These are phyloP conservation scores for Blennius ocellaris DNA, from an alignment of 2,113 vertebrate genomes.

Conservation along the genomic window DNA sequence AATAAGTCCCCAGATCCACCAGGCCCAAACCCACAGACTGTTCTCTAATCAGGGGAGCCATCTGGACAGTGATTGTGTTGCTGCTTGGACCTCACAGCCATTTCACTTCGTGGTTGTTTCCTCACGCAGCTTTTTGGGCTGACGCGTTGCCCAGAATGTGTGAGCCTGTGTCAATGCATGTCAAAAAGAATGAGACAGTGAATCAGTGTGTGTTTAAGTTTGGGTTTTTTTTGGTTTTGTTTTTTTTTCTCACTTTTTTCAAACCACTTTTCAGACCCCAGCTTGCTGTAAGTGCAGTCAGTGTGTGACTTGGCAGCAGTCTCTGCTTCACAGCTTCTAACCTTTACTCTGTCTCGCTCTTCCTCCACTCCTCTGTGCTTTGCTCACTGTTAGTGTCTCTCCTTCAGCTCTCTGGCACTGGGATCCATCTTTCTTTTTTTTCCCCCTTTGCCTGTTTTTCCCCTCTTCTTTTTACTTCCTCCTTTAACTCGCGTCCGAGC, in stretches of 20 bases:
- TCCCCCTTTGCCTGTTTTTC: constrained; percentile 12
- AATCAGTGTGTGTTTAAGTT: constrained; percentile 47
- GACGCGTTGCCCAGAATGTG: constrained; percentile 71
- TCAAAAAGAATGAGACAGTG: constrained; percentile 19
- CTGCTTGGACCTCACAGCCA: constrained; percentile 56
- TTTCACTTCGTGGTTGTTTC: constrained; percentile 70
- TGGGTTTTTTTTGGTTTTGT: too few relatives aligned
- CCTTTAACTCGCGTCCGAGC: constrained; percentile 1
- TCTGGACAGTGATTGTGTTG: constrained; percentile 69
- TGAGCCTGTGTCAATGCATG: constrained; percentile 42
- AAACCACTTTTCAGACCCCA: constrained; percentile 66
- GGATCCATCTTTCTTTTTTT: constrained; percentile 14
- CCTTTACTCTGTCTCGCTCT: constrained; percentile 62
- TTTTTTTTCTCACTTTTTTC: constrained; percentile 38
- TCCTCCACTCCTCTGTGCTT: constrained; percentile 33
- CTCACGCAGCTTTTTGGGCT: constrained; percentile 71
- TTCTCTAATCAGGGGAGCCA: constrained; percentile 63
- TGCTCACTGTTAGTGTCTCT: constrained; percentile 26
- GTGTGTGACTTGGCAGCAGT: constrained; percentile 72
- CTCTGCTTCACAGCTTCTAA: constrained; percentile 68
- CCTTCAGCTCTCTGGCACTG: constrained; percentile 30
- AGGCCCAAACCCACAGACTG: constrained; percentile 34
- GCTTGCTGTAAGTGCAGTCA: constrained; percentile 72
- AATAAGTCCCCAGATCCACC: constrained; percentile 33
- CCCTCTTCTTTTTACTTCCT: constrained; percentile 9